Base-by-base conservation (phyloP, 1,140 invertebrate species). In the Stratiolaelaps scimitus region DNA sequence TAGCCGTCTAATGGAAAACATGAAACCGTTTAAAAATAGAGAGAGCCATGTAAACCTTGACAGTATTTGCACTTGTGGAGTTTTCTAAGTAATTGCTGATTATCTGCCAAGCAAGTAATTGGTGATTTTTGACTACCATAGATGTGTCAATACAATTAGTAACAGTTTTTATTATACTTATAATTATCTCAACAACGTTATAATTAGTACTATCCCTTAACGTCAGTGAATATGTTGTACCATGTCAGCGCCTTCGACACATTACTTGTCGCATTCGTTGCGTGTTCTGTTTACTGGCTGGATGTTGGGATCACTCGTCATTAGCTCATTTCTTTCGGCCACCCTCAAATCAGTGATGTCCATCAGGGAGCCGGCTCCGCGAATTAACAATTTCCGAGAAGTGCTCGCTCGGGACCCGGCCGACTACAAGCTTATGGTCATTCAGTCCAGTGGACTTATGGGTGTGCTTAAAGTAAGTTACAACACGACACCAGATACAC, bases 281-380 rank as follows among this genome's bases (percentile, higher is more conserved):
- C 47, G 47, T 23, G 47, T 48, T 7, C 47, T 48, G 7, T 48
- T 48, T 28, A 28, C 4, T 4, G 47, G 5, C 20, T 48, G 47
- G 47, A 48, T 48, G 47, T 4, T 48, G 7, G 20, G 19, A 15
- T 19, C 47, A 4, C 47, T 48, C 5, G 15, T 48, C 28, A 23
- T 48, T 28, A 6, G 5, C 28, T 23, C 28, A 28, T 28, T 48
- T 48, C 19, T 28, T 6, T 23, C 19, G 7, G 47, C 47, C 20
- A 15, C 15, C 28, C 47, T 48, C 19, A 48, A 48, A 48, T 48
- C 47, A 15, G 4, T 48, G 47, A 48, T 48, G 47, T 48, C 47
- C 4, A 28, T 48, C 19, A 28, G 19, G 5, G 15, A 19, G 20
- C 47, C 47, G 4, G 28, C 47, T 48, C 47, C 47, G 47, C 4